phyloP scores from a whole-genome alignment of 2,797 vertebrate genomes.

The Pangasius krempfi region DNA sequence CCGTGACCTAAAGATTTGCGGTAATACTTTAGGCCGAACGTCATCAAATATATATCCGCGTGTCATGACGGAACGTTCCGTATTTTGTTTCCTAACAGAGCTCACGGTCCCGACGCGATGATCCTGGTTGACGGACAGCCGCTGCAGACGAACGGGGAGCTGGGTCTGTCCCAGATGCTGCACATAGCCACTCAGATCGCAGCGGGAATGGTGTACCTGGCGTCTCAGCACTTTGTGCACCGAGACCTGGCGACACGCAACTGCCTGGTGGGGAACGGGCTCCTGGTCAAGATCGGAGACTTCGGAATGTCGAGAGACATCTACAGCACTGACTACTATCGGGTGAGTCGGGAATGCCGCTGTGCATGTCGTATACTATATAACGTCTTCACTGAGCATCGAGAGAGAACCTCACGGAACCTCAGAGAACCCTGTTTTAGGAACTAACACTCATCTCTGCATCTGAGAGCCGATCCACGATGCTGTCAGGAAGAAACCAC shows the following conservation, averaged over 20 bases:
- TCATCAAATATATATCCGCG: neutral
- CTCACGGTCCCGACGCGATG: slow-evolving; percentile 93
- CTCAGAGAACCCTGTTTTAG: neutral
- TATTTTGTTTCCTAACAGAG: slow-evolving; percentile 71
- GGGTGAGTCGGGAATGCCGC: slow-evolving; percentile 80
- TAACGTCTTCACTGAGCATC: neutral
- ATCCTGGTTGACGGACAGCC: slow-evolving; percentile 96
- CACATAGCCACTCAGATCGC: slow-evolving; percentile 96
- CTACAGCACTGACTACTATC: slow-evolving; percentile 99
- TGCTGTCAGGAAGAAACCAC: neutral
- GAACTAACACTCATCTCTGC: neutral
- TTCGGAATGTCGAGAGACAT: slow-evolving; percentile 99
- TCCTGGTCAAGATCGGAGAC: slow-evolving; percentile 97
- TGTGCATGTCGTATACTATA: neutral
- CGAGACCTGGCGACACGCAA: slow-evolving; percentile 97
- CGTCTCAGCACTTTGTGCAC: slow-evolving; percentile 97
- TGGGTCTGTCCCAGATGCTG: slow-evolving; percentile 95
- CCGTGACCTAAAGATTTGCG: no score
- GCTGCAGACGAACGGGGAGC: slow-evolving; percentile 90
- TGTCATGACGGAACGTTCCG: neutral
- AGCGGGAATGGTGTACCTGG: slow-evolving; percentile 95
- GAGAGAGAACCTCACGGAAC: neutral
- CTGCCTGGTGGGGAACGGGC: slow-evolving; percentile 93
- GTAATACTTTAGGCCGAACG: no score
- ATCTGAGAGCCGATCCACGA: no score